phyloP scores from a whole-genome alignment of 2,888 invertebrate genomes.

The Polymixis flavicincta region DNA sequence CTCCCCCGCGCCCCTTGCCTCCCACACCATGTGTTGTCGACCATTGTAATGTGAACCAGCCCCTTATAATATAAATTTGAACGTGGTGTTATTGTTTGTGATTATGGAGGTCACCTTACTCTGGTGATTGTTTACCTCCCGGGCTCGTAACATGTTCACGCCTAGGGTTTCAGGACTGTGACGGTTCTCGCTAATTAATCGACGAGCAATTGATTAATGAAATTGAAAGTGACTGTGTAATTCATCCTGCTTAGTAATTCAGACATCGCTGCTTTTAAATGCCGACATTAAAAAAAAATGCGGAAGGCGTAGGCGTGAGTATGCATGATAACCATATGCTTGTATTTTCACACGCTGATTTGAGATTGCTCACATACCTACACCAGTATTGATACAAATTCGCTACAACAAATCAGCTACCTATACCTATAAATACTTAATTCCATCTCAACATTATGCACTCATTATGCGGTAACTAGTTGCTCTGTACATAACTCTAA shows the following conservation, averaged over 20 bases:
- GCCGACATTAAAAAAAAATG: conserved; percentile 15
- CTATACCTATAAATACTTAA: not conserved
- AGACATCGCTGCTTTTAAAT: conserved; percentile 41
- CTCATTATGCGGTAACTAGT: not conserved
- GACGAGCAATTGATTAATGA: conserved; percentile 86
- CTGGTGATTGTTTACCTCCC: conserved; percentile 84
- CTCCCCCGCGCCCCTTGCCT: conserved; percentile 73
- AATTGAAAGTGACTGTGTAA: conserved; percentile 75
- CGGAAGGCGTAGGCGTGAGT: not conserved
- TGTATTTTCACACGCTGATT: conserved; percentile 1
- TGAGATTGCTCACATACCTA: not conserved
- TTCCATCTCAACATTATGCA: not conserved
- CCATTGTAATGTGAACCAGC: conserved; percentile 79
- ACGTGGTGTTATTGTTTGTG: conserved; percentile 54
- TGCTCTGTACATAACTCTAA: conserved; percentile 23
- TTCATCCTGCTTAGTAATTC: conserved; percentile 63
- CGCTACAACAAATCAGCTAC: not conserved
- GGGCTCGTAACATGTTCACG: conserved; percentile 82
- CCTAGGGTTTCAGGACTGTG: conserved; percentile 87
- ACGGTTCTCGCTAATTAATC: conserved; percentile 84
- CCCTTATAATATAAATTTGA: conserved; percentile 63
- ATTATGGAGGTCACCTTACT: conserved; percentile 69
- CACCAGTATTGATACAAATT: conserved; percentile 6
- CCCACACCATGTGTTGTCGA: conserved; percentile 78
- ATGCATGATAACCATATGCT: not conserved